These are phyloP conservation scores for Callorhinus ursinus DNA, from an alignment of 2,113 vertebrate genomes.

Conservation along the genomic window DNA sequence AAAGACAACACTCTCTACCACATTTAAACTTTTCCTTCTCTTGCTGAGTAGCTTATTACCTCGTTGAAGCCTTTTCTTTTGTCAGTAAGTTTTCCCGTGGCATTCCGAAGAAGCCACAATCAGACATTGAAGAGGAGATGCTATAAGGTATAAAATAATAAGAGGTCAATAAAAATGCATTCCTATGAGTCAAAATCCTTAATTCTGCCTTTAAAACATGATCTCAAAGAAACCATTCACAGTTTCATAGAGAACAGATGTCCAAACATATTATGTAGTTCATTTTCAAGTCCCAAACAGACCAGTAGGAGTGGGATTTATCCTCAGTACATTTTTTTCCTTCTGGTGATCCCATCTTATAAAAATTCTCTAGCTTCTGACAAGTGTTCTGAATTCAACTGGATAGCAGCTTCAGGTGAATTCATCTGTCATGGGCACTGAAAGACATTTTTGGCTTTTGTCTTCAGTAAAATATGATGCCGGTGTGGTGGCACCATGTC, in stretches of 20 bases:
- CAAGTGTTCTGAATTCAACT: constrained; percentile 71
- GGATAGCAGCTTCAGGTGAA: constrained; percentile 68
- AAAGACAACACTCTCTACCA: constrained; percentile 35
- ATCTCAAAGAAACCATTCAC: constrained; percentile 31
- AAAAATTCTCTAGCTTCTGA: constrained; percentile 57
- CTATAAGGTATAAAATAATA: not conserved
- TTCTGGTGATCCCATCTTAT: not conserved
- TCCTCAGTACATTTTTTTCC: not conserved
- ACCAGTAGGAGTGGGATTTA: constrained; percentile 59
- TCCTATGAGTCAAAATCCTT: constrained; percentile 26
- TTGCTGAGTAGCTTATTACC: constrained; percentile 6
- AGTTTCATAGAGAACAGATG: not conserved
- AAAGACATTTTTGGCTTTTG: constrained; percentile 43
- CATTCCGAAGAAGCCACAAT: not conserved
- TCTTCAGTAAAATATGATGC: constrained; percentile 49
- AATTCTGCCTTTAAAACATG: constrained; percentile 11
- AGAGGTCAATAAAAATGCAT: not conserved
- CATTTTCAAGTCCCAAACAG: constrained; percentile 54
- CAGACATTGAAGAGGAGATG: not conserved
- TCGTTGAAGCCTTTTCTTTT: not conserved
- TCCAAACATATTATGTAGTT: not conserved
- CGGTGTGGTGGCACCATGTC: constrained; percentile 14
- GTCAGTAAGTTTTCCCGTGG: not conserved
- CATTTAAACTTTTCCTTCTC: not conserved
- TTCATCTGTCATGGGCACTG: constrained; percentile 46